phyloP scores from a whole-genome alignment of 1,140 invertebrate genomes.

The Tyrophagus putrescentiae region DNA sequence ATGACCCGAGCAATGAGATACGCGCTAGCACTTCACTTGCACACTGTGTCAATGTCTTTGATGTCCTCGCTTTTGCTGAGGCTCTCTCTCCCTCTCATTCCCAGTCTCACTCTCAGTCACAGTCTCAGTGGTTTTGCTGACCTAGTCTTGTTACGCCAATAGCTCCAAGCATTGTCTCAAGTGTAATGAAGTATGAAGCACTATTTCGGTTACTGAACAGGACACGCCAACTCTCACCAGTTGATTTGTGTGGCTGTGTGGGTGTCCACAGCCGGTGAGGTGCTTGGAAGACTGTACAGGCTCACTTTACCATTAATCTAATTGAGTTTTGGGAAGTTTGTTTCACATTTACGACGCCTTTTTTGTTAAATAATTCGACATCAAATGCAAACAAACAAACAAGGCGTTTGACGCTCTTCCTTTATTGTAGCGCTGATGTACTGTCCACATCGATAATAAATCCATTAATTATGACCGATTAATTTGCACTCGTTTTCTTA shows the following conservation, averaged over 20 bases:
- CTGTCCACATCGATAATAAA: too few species aligned
- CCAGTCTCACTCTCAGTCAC: too few species aligned
- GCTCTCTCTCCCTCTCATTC: too few species aligned
- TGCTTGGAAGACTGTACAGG: neutral
- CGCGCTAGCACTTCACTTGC: too few species aligned
- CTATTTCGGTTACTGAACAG: too few species aligned
- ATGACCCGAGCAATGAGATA: too few species aligned
- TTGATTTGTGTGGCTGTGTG: neutral
- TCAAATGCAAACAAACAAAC: neutral
- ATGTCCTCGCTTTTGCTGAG: too few species aligned
- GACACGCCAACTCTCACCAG: neutral
- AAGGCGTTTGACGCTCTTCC: neutral
- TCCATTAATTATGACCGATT: too few species aligned
- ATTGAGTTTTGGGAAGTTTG: neutral
- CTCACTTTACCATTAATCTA: constrained; percentile 1
- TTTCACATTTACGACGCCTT: constrained; percentile 3
- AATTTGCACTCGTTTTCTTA: too few species aligned
- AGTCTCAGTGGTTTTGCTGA: neutral
- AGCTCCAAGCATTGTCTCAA: neutral
- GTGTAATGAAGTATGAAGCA: too few species aligned
- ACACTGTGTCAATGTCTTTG: too few species aligned
- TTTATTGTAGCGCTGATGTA: too few species aligned
- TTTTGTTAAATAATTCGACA: neutral
- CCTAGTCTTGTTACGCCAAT: constrained; percentile 9
- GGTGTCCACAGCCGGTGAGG: neutral